Conservation (phyloP, 2,797 vertebrate species). For the Arctocebus calabarensis region DNA sequence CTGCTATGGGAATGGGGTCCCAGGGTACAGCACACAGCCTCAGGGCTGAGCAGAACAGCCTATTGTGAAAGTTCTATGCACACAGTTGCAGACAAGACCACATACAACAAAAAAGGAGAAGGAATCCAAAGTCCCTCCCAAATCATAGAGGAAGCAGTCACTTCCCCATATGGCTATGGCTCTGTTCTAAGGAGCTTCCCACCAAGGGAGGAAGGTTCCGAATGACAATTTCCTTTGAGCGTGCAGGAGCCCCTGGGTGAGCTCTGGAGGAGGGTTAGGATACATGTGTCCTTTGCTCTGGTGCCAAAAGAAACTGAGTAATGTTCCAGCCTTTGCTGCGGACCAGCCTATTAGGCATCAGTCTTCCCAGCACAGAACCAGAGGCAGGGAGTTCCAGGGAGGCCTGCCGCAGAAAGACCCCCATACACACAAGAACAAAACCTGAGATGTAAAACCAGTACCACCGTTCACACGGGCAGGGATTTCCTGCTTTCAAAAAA, state of each 20-base stretch:
- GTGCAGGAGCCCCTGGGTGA: neutral
- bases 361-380: neutral
- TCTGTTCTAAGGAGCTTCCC: neutral
- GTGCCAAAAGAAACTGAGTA: neutral
- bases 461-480: neutral
- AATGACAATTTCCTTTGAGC: neutral
- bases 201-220: neutral
- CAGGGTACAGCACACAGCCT: neutral
- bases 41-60: fast-evolving
- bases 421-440: neutral
- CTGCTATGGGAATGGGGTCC: neutral
- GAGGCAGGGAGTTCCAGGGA: neutral
- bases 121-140: neutral
- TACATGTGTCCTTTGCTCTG: neutral
- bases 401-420: neutral
- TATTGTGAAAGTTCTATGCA: neutral
- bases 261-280: neutral
- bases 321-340: neutral
- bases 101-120: neutral
- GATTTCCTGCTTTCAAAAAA: neutral
- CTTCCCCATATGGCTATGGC: neutral
- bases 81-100: neutral
- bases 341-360: neutral
- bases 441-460: neutral
- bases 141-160: neutral